Evolutionary conservation across 1,140 invertebrate genomes (phyloP).

Genomic region (Caenorhabditis latens): DNA sequence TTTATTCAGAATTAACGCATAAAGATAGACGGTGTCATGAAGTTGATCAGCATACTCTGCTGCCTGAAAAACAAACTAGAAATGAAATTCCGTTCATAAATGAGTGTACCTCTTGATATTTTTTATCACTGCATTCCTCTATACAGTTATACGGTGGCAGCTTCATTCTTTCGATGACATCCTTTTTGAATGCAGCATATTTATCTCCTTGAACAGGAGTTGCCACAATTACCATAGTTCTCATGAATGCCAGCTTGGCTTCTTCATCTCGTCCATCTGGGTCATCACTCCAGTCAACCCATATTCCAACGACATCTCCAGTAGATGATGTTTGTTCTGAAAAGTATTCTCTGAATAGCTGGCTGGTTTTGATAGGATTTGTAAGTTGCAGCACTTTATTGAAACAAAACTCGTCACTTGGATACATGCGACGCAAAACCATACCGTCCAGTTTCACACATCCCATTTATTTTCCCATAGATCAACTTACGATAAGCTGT

Average conservation of each 20-base stretch:
- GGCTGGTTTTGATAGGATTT: no score
- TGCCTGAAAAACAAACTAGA: background rate
- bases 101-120: constrained; percentile 20
- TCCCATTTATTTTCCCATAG: no score
- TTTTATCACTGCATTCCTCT: constrained; percentile 21
- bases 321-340: constrained; percentile 27
- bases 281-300: constrained; percentile 11
- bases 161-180: constrained; percentile 55
- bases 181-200: constrained; percentile 59
- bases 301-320: constrained; percentile 50
- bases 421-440: no score
- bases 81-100: no score
- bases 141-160: constrained; percentile 57
- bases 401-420: no score
- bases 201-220: constrained; percentile 37
- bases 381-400: no score
- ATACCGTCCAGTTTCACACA: no score
- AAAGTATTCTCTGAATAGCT: background rate
- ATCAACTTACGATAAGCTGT: constrained; percentile 25
- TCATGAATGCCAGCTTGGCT: constrained; percentile 52
- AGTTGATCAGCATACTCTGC: constrained; percentile 60
- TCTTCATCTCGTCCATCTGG: constrained; percentile 58
- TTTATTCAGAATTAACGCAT: constrained; percentile 48
- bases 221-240: constrained; percentile 53
- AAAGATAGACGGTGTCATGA: constrained; percentile 56